phyloP scores from a whole-genome alignment of 2,888 invertebrate species.

The Pseudoips prasinana region DNA sequence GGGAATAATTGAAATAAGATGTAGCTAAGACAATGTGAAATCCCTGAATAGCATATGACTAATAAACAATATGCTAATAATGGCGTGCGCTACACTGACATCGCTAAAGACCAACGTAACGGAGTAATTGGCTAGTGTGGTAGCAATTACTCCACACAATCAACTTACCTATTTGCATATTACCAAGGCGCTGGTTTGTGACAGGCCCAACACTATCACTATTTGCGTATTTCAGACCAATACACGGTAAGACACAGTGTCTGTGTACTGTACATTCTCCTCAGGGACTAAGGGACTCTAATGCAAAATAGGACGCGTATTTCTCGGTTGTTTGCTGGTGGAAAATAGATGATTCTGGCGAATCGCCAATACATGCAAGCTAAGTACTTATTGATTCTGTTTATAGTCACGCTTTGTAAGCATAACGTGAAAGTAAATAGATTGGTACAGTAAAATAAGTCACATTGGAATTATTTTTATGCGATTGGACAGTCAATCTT shows the following conservation, averaged over 20 bases:
- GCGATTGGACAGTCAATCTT: no score
- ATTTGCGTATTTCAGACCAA: slow-evolving; percentile 14
- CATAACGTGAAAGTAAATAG: slow-evolving; percentile 9
- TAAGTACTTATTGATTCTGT: slow-evolving; percentile 48
- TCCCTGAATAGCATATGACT: no score
- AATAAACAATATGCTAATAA: no score
- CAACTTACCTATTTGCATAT: slow-evolving; percentile 29
- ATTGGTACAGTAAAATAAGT: slow-evolving; percentile 9
- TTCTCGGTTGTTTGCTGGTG: slow-evolving; percentile 37
- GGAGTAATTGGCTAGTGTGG: slow-evolving; percentile 26
- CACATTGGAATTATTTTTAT: no score
- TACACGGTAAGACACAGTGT: slow-evolving; percentile 13
- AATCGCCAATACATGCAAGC: slow-evolving; percentile 39
- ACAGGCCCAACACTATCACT: slow-evolving; percentile 6
- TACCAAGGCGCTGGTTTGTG: slow-evolving; percentile 13
- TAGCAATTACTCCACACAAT: slow-evolving; percentile 27
- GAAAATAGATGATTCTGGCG: slow-evolving; percentile 48
- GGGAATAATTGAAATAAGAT: no score
- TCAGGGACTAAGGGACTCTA: slow-evolving; percentile 11
- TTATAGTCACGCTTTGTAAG: slow-evolving; percentile 32
- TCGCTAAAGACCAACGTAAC: slow-evolving; percentile 21
- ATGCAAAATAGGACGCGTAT: slow-evolving; percentile 22
- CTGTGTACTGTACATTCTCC: slow-evolving; percentile 9
- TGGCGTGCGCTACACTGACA: no score
- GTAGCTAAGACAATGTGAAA: no score